These are phyloP conservation scores for Coelinius sp. DNA, from an alignment of 2,888 invertebrate species.

Conservation along the genomic window DNA sequence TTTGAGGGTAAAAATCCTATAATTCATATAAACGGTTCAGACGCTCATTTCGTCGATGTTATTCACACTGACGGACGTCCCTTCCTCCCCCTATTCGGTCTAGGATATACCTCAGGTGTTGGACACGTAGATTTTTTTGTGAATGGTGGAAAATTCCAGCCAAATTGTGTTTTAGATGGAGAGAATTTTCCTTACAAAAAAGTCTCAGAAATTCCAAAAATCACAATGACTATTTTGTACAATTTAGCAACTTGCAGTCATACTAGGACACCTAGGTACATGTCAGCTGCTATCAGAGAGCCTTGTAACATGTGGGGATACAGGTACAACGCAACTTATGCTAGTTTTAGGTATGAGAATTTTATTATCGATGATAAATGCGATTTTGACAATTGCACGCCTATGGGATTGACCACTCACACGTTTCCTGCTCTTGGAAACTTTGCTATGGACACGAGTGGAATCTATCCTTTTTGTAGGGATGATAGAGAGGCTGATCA, in stretches of 20 bases:
- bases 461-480: slow-evolving; percentile 60
- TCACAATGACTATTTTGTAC: slow-evolving; percentile 55
- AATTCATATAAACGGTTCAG: slow-evolving; percentile 63
- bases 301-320: slow-evolving; percentile 50
- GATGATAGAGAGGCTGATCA: slow-evolving; percentile 22
- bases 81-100: slow-evolving; percentile 58
- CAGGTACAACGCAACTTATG: slow-evolving; percentile 44
- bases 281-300: slow-evolving; percentile 51
- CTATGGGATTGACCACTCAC: slow-evolving; percentile 59
- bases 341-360: slow-evolving; percentile 37
- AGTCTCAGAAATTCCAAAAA: slow-evolving; percentile 54
- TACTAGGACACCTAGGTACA: slow-evolving; percentile 50
- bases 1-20: slow-evolving; percentile 64
- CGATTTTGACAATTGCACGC: slow-evolving; percentile 54
- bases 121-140: slow-evolving; percentile 71
- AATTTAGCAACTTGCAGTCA: slow-evolving; percentile 56
- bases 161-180: slow-evolving; percentile 65
- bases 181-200: slow-evolving; percentile 49
- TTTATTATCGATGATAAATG: slow-evolving; percentile 49
- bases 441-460: slow-evolving; percentile 58
- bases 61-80: slow-evolving; percentile 67
- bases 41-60: slow-evolving; percentile 67
- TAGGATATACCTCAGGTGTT: slow-evolving; percentile 60
- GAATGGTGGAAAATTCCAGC: slow-evolving; percentile 71
- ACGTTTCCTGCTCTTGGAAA: slow-evolving; percentile 56